Evolutionary conservation across 2,888 invertebrate genomes (phyloP).

Genomic region (Tenodera sinensis): DNA sequence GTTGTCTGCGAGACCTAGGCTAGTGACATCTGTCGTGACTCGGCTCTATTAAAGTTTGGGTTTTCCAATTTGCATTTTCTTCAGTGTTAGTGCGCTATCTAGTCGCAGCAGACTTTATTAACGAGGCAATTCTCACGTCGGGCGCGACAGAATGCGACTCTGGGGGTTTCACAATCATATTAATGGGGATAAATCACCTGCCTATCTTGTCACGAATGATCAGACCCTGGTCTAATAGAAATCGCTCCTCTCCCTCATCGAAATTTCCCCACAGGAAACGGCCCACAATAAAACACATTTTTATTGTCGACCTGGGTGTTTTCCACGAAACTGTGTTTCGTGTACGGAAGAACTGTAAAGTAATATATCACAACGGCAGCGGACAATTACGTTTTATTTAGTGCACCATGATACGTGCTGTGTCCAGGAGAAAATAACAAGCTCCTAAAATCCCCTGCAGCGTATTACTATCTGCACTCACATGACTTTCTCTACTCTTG

Average conservation of each 20-base stretch:
- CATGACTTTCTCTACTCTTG: no score
- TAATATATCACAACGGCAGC: background rate
- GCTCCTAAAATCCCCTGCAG: no score
- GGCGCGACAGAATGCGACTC: background rate
- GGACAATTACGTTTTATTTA: no score
- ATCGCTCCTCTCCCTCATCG: background rate
- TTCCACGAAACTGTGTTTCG: background rate
- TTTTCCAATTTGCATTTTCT: background rate
- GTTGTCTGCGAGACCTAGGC: background rate
- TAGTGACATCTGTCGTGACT: background rate
- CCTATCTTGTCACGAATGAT: background rate
- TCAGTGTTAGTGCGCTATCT: background rate
- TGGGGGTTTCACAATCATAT: background rate
- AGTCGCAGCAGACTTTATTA: background rate
- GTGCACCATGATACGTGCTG: no score
- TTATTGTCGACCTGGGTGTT: background rate
- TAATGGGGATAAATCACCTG: background rate
- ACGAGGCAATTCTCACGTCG: background rate
- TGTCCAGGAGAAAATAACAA: no score
- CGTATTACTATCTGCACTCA: no score
- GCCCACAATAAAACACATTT: background rate
- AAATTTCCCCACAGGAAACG: no score
- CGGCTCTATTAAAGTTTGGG: background rate
- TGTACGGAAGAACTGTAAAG: background rate
- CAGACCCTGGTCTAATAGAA: background rate